Evolutionary conservation across 1,140 invertebrate species (phyloP).

Genomic region (Pseudomyrmex gracilis): DNA sequence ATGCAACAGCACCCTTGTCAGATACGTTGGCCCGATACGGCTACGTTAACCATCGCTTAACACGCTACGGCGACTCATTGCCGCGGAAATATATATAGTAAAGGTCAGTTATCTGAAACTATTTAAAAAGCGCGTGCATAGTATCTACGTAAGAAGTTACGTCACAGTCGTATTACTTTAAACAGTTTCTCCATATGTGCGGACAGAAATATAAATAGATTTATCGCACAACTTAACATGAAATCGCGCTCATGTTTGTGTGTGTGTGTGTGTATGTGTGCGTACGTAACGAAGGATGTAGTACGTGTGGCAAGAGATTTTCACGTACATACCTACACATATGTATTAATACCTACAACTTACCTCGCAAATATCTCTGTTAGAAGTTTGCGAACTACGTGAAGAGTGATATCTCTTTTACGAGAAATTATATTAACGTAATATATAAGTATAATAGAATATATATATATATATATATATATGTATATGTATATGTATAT

Average conservation of each 20-base stretch:
- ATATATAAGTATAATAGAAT: no score
- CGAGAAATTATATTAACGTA: no score
- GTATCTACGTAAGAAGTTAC: conserved; percentile 1
- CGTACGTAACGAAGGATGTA: neutral
- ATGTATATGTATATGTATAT: no score
- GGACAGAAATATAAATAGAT: conserved; percentile 31
- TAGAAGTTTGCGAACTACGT: neutral
- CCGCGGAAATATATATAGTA: conserved; percentile 8
- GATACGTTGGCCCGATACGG: conserved; percentile 69
- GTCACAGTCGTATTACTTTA: neutral
- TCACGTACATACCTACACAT: neutral
- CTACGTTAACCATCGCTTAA: conserved; percentile 75
- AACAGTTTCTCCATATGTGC: neutral
- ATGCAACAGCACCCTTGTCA: conserved; percentile 41
- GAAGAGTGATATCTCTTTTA: no score
- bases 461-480: no score
- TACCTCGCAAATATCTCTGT: neutral
- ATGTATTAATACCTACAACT: neutral
- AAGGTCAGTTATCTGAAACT: conserved; percentile 25
- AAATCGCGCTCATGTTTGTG: neutral
- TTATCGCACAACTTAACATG: neutral
- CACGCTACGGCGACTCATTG: conserved; percentile 65
- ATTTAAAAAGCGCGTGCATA: conserved; percentile 38
- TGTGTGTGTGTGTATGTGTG: neutral
- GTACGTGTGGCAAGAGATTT: neutral